Base-by-base conservation (phyloP, 2,797 vertebrate species). In the Varecia variegata region DNA sequence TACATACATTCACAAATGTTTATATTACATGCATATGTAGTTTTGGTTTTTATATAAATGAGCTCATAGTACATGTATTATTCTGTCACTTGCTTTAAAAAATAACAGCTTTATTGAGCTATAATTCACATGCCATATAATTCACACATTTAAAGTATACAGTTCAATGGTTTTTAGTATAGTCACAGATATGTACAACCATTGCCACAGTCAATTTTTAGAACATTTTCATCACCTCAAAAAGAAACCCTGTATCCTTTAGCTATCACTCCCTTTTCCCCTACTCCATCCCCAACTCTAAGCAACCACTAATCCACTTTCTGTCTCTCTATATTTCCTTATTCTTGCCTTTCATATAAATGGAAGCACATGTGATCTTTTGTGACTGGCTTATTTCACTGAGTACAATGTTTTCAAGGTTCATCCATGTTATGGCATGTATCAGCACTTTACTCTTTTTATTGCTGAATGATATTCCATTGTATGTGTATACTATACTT, bases 1-100 rank as follows among this genome's bases (percentile, higher is more conserved):
- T 97, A 93, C 88, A 95, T 95, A 94, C 90, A 94, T 95, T 94
- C 84, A 77, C 43, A 97, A 98, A 94, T 98, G 95, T 98, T 98
- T 98, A 96, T 93, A 95, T 96, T 92, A n/a, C 84, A 88, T 94
- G 60, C 88, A 97, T 97, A 96, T 96, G 84, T 96, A 92, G 74
- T 93, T 97, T 91, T 47, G 45, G 74, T 73, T 95, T 97, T 96
- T 94, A 93, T 93, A 90, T 93, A 96, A 97, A 97, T 96, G 95
- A 97, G 52, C 45, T 93, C 88, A 94, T 79, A 95, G 68, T 79
- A 92, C 71, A 94, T 95, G 71, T 68, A 96, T 96, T 97, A 92
- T 96, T 96, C 86, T 95, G 71, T 68, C 67, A 62, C 67, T 95
- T 87, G 32, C 84, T 96, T 96, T 92, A 80, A 79, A 90, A 93